A percentile compares a stretch with the other conserved stretches of the same genome.
phyloP scores from a whole-genome alignment of 2,113 vertebrate genomes.

The Mus pahari region DNA sequence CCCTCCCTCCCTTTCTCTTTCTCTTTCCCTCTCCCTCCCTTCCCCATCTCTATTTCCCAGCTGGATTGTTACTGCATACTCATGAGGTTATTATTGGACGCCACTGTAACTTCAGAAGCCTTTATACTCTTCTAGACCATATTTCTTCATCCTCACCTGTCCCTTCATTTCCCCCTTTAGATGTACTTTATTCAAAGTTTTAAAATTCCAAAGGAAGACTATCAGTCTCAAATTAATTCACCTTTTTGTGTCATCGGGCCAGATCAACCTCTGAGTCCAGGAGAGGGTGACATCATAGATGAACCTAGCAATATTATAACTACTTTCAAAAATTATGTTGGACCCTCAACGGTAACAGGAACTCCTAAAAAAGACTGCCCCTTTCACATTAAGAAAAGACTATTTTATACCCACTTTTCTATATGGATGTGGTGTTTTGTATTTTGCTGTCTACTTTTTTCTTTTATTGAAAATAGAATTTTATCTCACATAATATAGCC shows the following conservation, averaged over 20 bases:
- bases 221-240: not conserved
- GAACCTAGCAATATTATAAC: not conserved
- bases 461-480: not conserved
- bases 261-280: not conserved
- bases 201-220: slow-evolving; percentile 1
- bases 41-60: not conserved
- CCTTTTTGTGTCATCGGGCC: not conserved
- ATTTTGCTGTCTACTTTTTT: not conserved
- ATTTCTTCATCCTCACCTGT: not conserved
- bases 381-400: not conserved
- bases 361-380: not conserved
- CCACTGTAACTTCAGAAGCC: not conserved
- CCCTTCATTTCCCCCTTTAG: not conserved
- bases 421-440: not conserved
- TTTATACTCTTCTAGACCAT: not conserved
- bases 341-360: not conserved
- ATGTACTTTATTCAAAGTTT: not conserved
- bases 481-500: not conserved
- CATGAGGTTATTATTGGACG: not conserved
- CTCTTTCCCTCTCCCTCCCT: too few species aligned
- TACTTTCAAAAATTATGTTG: not conserved
- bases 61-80: not conserved
- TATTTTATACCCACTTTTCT: not conserved
- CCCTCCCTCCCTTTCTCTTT: not conserved
- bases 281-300: not conserved